Conservation (phyloP, 1,140 invertebrate genomes). For the Drosophila asahinai region DNA sequence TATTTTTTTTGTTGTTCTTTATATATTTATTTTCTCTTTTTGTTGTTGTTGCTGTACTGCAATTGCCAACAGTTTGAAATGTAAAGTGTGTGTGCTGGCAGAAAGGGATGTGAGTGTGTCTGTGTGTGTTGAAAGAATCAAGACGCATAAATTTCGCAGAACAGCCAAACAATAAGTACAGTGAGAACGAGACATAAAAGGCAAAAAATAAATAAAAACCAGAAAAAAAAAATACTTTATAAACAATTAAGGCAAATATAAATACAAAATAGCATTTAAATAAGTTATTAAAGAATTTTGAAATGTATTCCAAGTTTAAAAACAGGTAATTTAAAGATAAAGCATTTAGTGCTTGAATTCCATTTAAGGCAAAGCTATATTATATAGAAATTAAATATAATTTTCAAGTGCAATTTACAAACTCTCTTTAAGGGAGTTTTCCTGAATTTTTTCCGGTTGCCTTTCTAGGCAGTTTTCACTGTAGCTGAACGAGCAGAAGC, state of each 20-base stretch:
- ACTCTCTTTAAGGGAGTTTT: neutral
- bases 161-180: constrained; percentile 44
- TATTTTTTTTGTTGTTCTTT: constrained; percentile 9
- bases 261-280: neutral
- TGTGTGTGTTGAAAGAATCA: constrained; percentile 76
- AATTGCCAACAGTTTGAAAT: constrained; percentile 42
- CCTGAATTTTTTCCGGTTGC: neutral
- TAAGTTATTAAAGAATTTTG: too few relatives aligned
- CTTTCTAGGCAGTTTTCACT: constrained; percentile 7
- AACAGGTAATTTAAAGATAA: neutral
- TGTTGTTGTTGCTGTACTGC: neutral
- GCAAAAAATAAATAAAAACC: too few relatives aligned
- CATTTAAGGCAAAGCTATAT: too few relatives aligned
- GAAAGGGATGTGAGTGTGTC: constrained; percentile 27
- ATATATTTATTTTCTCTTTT: neutral
- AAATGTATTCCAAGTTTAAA: neutral
- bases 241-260: neutral
- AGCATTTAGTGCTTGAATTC: neutral
- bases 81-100: constrained; percentile 10
- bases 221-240: too few relatives aligned
- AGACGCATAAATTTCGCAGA: constrained; percentile 71
- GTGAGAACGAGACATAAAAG: neutral
- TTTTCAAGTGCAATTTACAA: neutral
- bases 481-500: constrained; percentile 16
- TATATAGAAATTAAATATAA: too few relatives aligned